Evolutionary conservation across 1,140 invertebrate genomes (phyloP).

Genomic region (Trichonephila clavipes): DNA sequence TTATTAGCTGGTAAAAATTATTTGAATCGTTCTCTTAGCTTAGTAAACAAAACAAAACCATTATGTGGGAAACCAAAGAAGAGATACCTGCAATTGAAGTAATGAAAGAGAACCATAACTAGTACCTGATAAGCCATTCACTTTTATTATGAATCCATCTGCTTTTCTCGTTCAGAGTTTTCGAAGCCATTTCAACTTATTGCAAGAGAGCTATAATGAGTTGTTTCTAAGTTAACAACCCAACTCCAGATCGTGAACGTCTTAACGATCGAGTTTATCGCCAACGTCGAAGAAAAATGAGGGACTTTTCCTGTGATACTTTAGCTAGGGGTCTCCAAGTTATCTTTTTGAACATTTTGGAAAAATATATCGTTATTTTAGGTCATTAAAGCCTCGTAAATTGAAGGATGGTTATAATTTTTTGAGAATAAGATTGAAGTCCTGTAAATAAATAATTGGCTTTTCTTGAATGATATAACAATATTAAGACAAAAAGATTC

Average conservation of each 20-base stretch:
- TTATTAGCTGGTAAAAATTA: too few species aligned
- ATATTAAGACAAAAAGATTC: too few species aligned
- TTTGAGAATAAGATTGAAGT: too few species aligned
- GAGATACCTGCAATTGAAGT: not conserved
- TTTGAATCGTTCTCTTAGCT: too few species aligned
- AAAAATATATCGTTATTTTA: not conserved
- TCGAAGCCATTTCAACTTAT: not conserved
- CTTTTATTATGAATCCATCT: not conserved
- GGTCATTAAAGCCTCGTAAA: not conserved
- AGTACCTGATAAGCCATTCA: not conserved
- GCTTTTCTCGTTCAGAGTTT: not conserved
- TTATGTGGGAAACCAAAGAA: too few species aligned
- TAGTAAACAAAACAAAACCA: too few species aligned
- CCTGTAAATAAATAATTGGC: too few species aligned
- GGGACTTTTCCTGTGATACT: not conserved
- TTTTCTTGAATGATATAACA: too few species aligned
- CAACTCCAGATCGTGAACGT: not conserved
- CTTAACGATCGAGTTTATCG: not conserved
- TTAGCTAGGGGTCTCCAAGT: not conserved
- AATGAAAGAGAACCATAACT: not conserved
- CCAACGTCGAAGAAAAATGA: not conserved
- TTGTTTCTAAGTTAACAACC: not conserved
- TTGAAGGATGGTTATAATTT: too few species aligned
- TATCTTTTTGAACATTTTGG: not conserved
- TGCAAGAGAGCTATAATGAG: not conserved